phyloP scores from a whole-genome alignment of 2,797 vertebrate genomes.

The Lates japonicus region DNA sequence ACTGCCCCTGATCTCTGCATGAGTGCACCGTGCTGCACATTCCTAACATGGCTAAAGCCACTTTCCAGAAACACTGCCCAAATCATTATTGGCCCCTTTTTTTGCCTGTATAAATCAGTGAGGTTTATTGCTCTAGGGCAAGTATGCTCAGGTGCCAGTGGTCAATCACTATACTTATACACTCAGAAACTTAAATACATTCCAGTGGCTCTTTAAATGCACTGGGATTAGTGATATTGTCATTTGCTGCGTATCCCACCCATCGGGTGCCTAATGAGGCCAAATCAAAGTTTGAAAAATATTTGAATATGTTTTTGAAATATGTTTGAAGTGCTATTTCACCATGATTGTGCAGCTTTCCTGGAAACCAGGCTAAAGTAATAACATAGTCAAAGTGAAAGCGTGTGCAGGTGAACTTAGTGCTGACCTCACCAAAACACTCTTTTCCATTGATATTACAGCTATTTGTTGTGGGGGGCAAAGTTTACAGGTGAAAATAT shows the following conservation, averaged over 20 bases:
- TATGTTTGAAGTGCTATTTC: slow-evolving; percentile 22
- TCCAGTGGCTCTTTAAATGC: slow-evolving; percentile 34
- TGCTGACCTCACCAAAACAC: slow-evolving; percentile 19
- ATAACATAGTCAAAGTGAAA: slow-evolving; percentile 14
- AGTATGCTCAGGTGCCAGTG: slow-evolving; percentile 25
- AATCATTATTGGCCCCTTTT: slow-evolving; percentile 17
- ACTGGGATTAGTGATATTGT: slow-evolving; percentile 27
- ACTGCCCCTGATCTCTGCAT: slow-evolving; percentile 5
- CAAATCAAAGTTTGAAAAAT: slow-evolving; percentile 31
- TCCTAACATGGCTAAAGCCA: slow-evolving; percentile 39
- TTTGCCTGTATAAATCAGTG: slow-evolving; percentile 33
- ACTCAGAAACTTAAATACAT: slow-evolving; percentile 21
- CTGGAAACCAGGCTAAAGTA: slow-evolving; percentile 27
- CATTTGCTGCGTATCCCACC: slow-evolving; percentile 3
- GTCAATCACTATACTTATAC: slow-evolving; percentile 18
- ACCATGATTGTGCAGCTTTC: slow-evolving; percentile 23
- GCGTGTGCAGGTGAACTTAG: slow-evolving; percentile 25
- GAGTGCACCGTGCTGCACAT: slow-evolving; percentile 36
- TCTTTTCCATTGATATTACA: slow-evolving; percentile 15
- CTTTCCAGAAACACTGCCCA: slow-evolving; percentile 36
- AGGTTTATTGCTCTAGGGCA: slow-evolving; percentile 26
- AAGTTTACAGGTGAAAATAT: slow-evolving; percentile 28
- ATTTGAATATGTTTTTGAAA: too few species aligned
- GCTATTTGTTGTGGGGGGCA: slow-evolving; percentile 31
- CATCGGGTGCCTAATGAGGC: slow-evolving; percentile 14